Percentiles rank a stretch among this genome's conserved stretches.
phyloP scores from a whole-genome alignment of 2,888 invertebrate genomes.

The Tuberolachnus salignus region DNA sequence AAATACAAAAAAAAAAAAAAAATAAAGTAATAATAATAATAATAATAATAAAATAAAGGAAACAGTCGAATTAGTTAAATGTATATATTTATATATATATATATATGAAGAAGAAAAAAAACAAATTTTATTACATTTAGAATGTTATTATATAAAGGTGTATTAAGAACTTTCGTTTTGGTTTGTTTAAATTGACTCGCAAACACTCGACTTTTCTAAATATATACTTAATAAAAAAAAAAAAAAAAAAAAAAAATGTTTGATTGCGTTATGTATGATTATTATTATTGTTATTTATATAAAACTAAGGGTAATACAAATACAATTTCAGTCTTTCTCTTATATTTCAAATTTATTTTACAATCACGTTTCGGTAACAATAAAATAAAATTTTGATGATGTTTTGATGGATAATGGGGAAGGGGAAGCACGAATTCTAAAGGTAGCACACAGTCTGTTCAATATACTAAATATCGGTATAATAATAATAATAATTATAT shows the following conservation, averaged over 20 bases:
- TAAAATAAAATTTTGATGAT: conserved; percentile 22
- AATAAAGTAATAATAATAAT: too few species aligned
- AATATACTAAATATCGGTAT: too few species aligned
- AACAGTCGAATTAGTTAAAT: conserved; percentile 19
- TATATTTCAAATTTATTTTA: not conserved
- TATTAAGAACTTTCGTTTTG: conserved; percentile 3
- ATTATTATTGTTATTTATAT: conserved; percentile 17
- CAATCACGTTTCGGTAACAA: conserved; percentile 4
- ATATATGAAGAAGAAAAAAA: conserved; percentile 20
- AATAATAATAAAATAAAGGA: too few species aligned
- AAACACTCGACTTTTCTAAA: not conserved
- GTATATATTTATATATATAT: not conserved
- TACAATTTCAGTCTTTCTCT: conserved; percentile 50
- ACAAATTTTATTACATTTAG: not conserved
- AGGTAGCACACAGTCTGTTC: too few species aligned
- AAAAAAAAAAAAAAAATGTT: not conserved
- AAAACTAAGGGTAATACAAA: conserved; percentile 49
- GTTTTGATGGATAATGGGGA: not conserved
- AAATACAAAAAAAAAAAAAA: too few species aligned
- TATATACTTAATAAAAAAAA: not conserved
- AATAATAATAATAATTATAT: too few species aligned
- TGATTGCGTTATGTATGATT: conserved; percentile 13
- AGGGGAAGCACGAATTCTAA: not conserved
- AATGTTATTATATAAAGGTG: not conserved
- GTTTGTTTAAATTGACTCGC: conserved; percentile 24